Base-by-base conservation (phyloP, 2,113 vertebrate species). In the Jacana jacana region DNA sequence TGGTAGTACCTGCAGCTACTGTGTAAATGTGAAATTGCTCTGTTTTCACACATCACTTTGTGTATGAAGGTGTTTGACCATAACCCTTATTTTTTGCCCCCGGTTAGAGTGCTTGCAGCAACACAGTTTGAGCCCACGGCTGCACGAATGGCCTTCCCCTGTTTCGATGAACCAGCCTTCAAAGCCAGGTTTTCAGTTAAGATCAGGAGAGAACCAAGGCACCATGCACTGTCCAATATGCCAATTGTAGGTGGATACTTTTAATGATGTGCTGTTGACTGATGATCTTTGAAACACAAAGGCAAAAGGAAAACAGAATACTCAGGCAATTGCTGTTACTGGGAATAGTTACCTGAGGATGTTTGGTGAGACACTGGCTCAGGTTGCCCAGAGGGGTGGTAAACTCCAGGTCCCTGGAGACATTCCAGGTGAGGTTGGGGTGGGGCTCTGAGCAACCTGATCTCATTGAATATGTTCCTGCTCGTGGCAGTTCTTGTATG, bases 121-220 rank as follows among this genome's bases (percentile, higher is more conserved):
- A 99, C 99, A 2, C 99, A 99, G 48, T 99, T 99, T 93, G 99
- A 99, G 95, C 98, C 99, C 0, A 99, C 99, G 4, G 98, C 98
- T n/a, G 99, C 99, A 8, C 97, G 98, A 17, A 98, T 97, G 95
- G 99, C 99, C 30, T 99, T 99, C 93, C 99, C 99, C 3, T 99
- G 99, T 94, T 99, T 99, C 16, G 98, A 99, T 33, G 99, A 99
- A 70, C 99, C 99, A 1, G 98, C 98, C 42, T 98, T 99, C 93
- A 99, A 99, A 98, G 98, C 99, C 52, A 98, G 93, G 72, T 99
- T 99, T 94, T 98, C 98, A 10, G 88, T 99, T 71, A 98, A 58
- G 75, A 98, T 99, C 33, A 94, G 97, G 76, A 97, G 98, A 86
- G 99, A 99, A 24, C 96, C 97, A 0, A 97, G 86, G 55, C 98